These are phyloP conservation scores for Notarius lentiginosus DNA, from an alignment of 2,113 vertebrate species.

Conservation along the genomic window DNA sequence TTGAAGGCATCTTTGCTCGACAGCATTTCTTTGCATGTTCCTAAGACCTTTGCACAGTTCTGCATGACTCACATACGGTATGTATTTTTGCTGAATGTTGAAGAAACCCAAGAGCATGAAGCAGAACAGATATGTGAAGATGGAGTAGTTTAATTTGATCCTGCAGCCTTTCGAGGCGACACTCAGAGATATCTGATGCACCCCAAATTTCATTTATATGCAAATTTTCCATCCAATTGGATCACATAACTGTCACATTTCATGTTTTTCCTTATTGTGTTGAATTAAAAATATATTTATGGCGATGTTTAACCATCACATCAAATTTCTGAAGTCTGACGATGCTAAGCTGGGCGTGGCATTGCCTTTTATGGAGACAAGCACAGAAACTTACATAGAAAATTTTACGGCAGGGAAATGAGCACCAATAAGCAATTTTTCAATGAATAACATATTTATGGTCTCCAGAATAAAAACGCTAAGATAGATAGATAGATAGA, in stretches of 20 bases:
- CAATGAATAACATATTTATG: background rate
- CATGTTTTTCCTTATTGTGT: background rate
- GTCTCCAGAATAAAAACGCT: background rate
- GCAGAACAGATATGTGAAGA: background rate
- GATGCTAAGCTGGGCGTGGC: background rate
- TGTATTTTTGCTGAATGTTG: too few relatives aligned
- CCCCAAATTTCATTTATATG: background rate
- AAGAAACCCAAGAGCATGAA: background rate
- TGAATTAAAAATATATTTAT: background rate
- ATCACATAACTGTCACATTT: background rate
- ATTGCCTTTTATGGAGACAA: background rate
- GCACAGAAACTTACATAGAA: background rate
- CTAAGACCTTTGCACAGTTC: too few relatives aligned
- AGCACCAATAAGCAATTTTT: background rate
- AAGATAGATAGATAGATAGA: too few relatives aligned
- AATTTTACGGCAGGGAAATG: background rate
- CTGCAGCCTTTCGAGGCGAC: background rate
- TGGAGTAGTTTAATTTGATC: background rate
- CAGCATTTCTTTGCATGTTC: too few relatives aligned
- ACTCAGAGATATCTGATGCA: background rate
- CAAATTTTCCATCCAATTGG: background rate
- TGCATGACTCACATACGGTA: background rate
- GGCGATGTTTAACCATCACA: background rate
- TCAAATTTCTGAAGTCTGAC: background rate
- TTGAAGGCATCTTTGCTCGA: too few relatives aligned